A percentile compares a stretch with the other conserved stretches of the same genome.
Evolutionary conservation across 2,888 invertebrate genomes (phyloP).

Genomic region (Pristionchus maxplancki): DNA sequence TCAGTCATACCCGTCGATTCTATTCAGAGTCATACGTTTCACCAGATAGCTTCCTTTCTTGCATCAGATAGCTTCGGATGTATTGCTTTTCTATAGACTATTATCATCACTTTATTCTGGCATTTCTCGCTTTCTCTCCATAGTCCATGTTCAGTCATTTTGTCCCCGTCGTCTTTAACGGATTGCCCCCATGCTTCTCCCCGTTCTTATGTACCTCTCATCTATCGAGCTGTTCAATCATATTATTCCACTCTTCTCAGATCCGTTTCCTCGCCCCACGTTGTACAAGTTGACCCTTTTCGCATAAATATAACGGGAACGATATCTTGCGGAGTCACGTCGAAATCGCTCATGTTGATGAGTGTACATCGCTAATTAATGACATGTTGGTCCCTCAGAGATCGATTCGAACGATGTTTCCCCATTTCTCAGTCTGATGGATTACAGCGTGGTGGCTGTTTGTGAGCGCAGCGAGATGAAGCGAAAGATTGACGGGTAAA

Average conservation of each 20-base stretch:
- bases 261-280: not conserved
- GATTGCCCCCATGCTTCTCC: not conserved
- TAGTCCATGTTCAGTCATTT: not conserved
- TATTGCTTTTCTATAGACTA: not conserved
- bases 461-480: not conserved
- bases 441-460: constrained; percentile 34
- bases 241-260: not conserved
- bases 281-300: constrained; percentile 21
- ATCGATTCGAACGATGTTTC: constrained; percentile 21
- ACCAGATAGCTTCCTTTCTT: not conserved
- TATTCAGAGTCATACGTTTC: constrained; percentile 32
- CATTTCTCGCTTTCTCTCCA: constrained; percentile 10
- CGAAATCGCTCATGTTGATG: not conserved
- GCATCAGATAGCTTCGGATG: not conserved
- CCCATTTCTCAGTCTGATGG: not conserved
- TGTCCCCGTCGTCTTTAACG: constrained; percentile 19
- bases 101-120: not conserved
- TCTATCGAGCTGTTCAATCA: not conserved
- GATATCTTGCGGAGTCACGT: not conserved
- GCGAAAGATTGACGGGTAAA: constrained; percentile 31
- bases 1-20: constrained; percentile 39
- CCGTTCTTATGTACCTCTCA: constrained; percentile 3
- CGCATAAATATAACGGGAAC: constrained; percentile 37
- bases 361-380: not conserved
- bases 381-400: not conserved